A percentile compares a stretch with the other conserved stretches of the same genome.
phyloP scores from a whole-genome alignment of 2,113 vertebrate species.

The Ciconia stormi region DNA sequence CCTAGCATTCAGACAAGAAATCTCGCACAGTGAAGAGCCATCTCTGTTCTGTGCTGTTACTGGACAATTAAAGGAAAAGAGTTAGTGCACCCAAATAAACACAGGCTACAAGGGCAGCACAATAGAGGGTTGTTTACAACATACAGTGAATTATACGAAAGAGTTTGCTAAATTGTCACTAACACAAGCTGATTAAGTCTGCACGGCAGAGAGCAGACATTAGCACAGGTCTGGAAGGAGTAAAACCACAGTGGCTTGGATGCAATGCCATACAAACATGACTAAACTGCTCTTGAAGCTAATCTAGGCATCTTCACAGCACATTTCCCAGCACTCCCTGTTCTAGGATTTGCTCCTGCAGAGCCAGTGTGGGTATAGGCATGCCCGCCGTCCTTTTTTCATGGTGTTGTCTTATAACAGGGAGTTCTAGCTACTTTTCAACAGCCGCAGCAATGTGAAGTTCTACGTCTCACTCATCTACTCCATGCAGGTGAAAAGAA shows the following conservation, averaged over 20 bases:
- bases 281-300: constrained; percentile 1
- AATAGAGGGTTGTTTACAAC: neutral
- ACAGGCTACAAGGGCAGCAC: neutral
- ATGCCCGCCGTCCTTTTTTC: neutral
- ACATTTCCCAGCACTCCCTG: neutral
- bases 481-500: neutral
- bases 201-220: neutral
- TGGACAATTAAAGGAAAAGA: neutral
- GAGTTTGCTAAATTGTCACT: constrained; percentile 3
- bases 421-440: neutral
- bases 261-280: neutral
- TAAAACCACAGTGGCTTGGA: neutral
- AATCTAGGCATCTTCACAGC: neutral
- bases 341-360: neutral
- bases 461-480: neutral
- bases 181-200: constrained; percentile 17
- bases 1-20: neutral
- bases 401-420: neutral
- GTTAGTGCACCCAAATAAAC: neutral
- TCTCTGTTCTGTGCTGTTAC: neutral
- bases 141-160: neutral
- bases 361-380: neutral
- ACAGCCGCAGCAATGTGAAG: neutral
- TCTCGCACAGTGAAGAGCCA: neutral
- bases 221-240: neutral